Percentiles rank a stretch among this genome's conserved stretches.
These are phyloP conservation scores for Alca torda DNA, from an alignment of 2,797 vertebrate species.

Conservation along the genomic window DNA sequence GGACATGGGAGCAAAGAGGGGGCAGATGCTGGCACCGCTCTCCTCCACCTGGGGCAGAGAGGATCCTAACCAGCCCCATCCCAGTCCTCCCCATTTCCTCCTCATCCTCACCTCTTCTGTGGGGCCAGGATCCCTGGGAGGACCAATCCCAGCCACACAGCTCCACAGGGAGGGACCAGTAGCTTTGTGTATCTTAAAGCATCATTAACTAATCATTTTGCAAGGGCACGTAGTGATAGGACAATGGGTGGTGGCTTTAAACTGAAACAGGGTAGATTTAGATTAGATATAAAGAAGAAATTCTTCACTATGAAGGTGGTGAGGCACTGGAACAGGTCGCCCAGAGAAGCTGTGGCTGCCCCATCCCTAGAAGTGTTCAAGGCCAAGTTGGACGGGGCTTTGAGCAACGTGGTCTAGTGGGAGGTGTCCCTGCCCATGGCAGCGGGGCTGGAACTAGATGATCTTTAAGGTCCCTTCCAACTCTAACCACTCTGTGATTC, in stretches of 20 bases:
- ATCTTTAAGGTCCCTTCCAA: background rate
- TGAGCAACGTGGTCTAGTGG: background rate
- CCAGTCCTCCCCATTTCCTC: background rate
- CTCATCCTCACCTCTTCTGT: background rate
- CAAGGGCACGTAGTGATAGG: background rate
- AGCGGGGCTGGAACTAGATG: background rate
- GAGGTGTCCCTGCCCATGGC: background rate
- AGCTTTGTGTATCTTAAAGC: background rate
- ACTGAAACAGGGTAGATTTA: background rate
- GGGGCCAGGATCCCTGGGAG: background rate
- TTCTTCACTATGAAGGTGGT: background rate
- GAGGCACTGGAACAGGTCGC: background rate
- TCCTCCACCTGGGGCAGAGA: background rate
- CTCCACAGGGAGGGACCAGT: background rate
- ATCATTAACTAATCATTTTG: background rate
- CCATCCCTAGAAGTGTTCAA: background rate
- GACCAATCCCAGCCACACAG: rapidly evolving
- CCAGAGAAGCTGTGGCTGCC: background rate
- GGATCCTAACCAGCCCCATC: background rate
- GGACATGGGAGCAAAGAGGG: background rate
- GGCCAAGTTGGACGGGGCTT: background rate
- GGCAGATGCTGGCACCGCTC: background rate
- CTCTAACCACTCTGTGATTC: background rate
- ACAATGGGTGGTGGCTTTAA: background rate
- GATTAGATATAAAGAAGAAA: background rate